Evolutionary conservation across 2,113 vertebrate genomes (phyloP).

Genomic region (Hydrochoerus hydrochaeris): DNA sequence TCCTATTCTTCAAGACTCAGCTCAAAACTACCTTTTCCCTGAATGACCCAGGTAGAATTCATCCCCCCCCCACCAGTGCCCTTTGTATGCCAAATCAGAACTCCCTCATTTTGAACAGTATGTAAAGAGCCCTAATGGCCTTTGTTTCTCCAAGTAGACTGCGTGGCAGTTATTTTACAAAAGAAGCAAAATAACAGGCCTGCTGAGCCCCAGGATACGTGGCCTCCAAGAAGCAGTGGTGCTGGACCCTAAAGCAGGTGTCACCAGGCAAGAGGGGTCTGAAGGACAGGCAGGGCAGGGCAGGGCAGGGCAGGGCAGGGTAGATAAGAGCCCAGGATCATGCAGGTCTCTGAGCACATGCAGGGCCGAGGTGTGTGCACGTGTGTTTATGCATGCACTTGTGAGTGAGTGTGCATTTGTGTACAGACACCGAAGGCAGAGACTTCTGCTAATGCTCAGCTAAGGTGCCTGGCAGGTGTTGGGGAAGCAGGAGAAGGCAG

Average conservation of each 20-base stretch:
- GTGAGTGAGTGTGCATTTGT: too few relatives aligned
- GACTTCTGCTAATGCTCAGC: background rate
- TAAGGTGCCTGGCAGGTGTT: fast-evolving
- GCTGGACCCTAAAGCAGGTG: background rate
- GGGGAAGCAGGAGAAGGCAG: background rate
- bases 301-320: background rate
- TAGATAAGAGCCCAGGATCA: background rate
- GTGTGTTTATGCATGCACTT: fast-evolving
- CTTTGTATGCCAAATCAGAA: background rate
- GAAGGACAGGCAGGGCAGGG: background rate
- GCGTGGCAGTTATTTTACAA: background rate
- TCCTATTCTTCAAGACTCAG: background rate
- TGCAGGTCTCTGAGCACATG: background rate
- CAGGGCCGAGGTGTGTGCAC: background rate
- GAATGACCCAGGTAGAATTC: background rate
- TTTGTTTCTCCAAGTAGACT: background rate
- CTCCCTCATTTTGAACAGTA: background rate
- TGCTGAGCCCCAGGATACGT: background rate
- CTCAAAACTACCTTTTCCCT: background rate
- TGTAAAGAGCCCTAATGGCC: background rate
- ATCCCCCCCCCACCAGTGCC: background rate
- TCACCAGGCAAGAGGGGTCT: background rate
- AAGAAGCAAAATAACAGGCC: background rate
- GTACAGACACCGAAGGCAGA: fast-evolving
- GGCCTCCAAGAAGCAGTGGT: background rate